A percentile compares a stretch with the other conserved stretches of the same genome.
These are phyloP conservation scores for Sitobion miscanthi DNA, from an alignment of 1,140 invertebrate genomes.

Conservation along the genomic window DNA sequence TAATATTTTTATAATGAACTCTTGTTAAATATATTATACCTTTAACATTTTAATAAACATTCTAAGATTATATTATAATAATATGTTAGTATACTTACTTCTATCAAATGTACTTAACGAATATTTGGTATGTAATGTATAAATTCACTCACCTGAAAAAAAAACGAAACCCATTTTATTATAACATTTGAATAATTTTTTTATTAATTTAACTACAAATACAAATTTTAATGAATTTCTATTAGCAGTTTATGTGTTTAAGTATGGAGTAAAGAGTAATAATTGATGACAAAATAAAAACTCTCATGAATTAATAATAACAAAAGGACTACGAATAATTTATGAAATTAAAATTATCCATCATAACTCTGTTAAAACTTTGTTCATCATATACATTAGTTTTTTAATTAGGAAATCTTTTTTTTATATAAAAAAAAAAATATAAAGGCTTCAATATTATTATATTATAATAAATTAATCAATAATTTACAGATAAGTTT, in stretches of 20 bases:
- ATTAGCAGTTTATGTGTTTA: not conserved
- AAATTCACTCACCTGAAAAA: not conserved
- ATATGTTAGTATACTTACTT: not conserved
- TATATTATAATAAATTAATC: not conserved
- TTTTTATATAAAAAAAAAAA: not conserved
- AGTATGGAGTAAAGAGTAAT: not conserved
- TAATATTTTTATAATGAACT: not conserved
- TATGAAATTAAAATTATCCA: constrained; percentile 2
- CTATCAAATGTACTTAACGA: not conserved
- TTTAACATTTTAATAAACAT: not conserved
- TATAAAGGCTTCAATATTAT: not conserved
- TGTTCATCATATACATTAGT: not conserved
- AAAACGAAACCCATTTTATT: not conserved
- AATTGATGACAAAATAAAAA: not conserved
- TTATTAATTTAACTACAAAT: not conserved
- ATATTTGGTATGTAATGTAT: not conserved
- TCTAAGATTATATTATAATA: not conserved
- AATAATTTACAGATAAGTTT: not conserved
- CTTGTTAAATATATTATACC: not conserved
- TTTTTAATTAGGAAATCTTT: not conserved
- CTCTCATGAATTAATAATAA: not conserved
- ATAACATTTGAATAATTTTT: not conserved
- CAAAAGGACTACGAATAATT: not conserved
- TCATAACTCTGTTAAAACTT: constrained; percentile 3
- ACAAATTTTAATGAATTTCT: not conserved